Conservation (phyloP, 2,113 vertebrate genomes). For the Caretta caretta region DNA sequence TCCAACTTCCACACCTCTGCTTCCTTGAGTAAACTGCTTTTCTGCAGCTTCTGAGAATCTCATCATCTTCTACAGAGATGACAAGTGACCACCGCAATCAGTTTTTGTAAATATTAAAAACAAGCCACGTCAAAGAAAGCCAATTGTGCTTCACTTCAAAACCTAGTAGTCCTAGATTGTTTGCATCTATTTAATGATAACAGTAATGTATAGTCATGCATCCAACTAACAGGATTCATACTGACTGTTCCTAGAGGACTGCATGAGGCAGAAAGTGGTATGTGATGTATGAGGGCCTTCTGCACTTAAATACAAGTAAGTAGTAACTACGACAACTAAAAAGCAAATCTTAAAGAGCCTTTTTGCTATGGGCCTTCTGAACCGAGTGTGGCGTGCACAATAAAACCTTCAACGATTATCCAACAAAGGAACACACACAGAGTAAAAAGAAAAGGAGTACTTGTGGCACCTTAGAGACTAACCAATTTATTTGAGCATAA, state of each 20-base stretch:
- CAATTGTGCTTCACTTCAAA: neutral
- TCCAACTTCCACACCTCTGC: neutral
- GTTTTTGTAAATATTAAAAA: fast-evolving
- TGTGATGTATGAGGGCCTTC: neutral
- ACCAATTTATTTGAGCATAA: no score
- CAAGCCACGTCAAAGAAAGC: fast-evolving
- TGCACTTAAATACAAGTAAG: fast-evolving
- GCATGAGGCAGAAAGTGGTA: fast-evolving
- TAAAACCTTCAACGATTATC: fast-evolving
- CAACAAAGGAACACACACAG: neutral
- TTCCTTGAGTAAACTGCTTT: fast-evolving
- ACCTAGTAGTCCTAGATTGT: fast-evolving
- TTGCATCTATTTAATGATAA: neutral
- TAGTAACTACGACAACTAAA: fast-evolving
- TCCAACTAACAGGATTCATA: fast-evolving
- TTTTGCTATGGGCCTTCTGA: fast-evolving
- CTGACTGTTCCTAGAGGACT: neutral
- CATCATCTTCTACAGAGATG: neutral
- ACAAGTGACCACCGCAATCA: fast-evolving
- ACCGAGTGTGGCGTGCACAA: fast-evolving
- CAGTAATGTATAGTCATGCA: fast-evolving
- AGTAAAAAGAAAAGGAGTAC: no score
- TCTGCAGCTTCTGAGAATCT: neutral
- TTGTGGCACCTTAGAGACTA: no score
- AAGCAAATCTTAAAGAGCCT: fast-evolving